Evolutionary conservation across 53 echinoderm and acorn worm species (phyloP), one percentile per base, ranked within the genome.

Genomic region (Pentamera pediparva): DNA sequence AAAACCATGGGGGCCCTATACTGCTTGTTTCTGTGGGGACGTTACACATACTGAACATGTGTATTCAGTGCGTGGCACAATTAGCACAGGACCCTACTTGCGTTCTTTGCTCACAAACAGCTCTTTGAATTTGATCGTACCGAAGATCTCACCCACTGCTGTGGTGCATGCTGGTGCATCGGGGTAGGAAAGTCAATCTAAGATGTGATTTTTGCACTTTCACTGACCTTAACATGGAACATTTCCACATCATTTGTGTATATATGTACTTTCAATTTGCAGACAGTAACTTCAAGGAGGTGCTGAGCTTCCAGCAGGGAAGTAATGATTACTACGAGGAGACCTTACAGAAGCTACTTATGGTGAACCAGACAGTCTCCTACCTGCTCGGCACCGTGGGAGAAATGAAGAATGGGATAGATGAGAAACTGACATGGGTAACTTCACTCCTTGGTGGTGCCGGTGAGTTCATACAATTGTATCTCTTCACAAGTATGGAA

Each of bases 331-430:
- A 95, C 48, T 91, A 91, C 77, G 64, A 88, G 50, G 83, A 91
- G 34, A 91, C 91, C 12, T 49, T 96, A 4, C 82, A 88, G 22
- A 96, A 96, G 78, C 80, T 96, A 37, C 67, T 82, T 80, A 91
- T 80, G 83, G 91, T 96, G 85, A 96, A 96, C 32, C 83, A 88
- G 13, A 96, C 96, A 0, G 87, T 90, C 25, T 79, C 58, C 67
- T 85, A 91, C 56, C 71, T 96, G 13, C 75, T 91, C 6, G 63
- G 82, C 39, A 70, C 85, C 10, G 79, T 91, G 32, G 65, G 87
- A 21, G 80, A 83, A 20, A 96, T 96, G 96, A 91, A 91, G 58
- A 75, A 50, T 19, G 96, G 83, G 31, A 88, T 96, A 18, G 91
- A 86, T 59, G 59, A 83, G 57, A 75, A 81, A 50, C 78, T 96